Evolutionary conservation across 1,140 invertebrate species (phyloP).

Genomic region (Caenorhabditis tropicalis): DNA sequence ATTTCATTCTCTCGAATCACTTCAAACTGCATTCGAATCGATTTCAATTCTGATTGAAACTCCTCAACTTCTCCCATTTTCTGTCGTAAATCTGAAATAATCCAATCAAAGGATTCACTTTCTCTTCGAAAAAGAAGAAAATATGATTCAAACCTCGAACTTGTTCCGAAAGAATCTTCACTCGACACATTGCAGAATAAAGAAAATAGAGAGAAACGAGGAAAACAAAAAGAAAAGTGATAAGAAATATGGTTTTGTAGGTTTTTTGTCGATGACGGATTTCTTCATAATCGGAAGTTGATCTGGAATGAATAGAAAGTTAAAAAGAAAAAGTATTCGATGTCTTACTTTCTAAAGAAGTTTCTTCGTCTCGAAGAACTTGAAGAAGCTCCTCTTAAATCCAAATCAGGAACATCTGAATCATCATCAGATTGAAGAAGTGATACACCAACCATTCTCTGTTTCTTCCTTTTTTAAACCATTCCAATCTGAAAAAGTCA

Average conservation of each 20-base stretch:
- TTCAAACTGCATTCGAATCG: conserved; percentile 29
- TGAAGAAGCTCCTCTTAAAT: neutral
- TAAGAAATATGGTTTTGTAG: conserved; percentile 20
- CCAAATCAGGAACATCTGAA: conserved; percentile 26
- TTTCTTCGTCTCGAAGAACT: conserved; percentile 7
- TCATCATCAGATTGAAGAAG: conserved; percentile 29
- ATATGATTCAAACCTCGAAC: neutral
- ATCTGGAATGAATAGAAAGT: neutral
- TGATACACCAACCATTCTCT: conserved; percentile 11
- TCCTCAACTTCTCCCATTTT: conserved; percentile 10
- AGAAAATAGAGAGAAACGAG: conserved; percentile 6
- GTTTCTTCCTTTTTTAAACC: neutral
- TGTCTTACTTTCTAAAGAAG: conserved; percentile 1
- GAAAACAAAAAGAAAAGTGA: conserved; percentile 18
- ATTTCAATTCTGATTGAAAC: conserved; percentile 23
- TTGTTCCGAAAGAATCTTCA: conserved; percentile 10
- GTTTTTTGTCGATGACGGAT: conserved; percentile 37
- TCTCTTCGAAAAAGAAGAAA: too few species aligned
- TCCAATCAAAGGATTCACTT: too few species aligned
- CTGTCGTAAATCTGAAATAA: neutral
- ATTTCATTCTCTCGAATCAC: conserved; percentile 34
- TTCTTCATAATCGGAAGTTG: conserved; percentile 13
- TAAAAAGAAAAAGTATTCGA: neutral
- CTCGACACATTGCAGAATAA: conserved; percentile 10
- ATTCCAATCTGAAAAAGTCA: neutral